These are phyloP conservation scores for Dromiciops gliroides DNA, from an alignment of 2,113 vertebrate species.

Conservation along the genomic window DNA sequence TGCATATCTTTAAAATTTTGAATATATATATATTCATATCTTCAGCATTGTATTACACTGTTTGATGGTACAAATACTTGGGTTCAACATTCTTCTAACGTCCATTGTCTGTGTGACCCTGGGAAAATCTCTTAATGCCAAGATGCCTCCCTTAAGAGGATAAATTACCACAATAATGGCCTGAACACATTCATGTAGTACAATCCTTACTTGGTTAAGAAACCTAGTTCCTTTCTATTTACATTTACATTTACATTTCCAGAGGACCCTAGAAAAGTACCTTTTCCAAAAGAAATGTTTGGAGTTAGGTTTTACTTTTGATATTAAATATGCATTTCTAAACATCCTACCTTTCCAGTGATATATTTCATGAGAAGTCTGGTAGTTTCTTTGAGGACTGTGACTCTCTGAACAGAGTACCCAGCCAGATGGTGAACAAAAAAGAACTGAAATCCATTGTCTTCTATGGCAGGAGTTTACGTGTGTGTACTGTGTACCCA, in stretches of 20 bases:
- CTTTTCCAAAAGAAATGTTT: constrained; percentile 41
- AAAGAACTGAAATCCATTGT: too few species aligned
- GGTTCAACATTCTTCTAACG: too few species aligned
- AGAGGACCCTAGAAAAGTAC: not conserved
- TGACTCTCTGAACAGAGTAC: constrained; percentile 4
- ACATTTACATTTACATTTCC: not conserved
- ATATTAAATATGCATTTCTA: not conserved
- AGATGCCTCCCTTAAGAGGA: too few species aligned
- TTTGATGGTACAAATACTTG: too few species aligned
- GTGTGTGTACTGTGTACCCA: too few species aligned
- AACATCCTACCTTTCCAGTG: not conserved
- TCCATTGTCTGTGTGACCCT: too few species aligned
- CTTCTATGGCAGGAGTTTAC: too few species aligned
- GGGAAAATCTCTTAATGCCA: too few species aligned
- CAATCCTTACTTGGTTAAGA: constrained; percentile 11
- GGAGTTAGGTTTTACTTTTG: not conserved
- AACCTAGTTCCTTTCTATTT: constrained; percentile 7
- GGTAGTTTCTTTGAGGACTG: not conserved
- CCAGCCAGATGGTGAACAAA: not conserved
- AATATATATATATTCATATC: not conserved
- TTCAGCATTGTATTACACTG: not conserved
- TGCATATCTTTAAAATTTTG: not conserved
- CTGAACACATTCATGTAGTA: not conserved
- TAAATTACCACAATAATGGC: too few species aligned
- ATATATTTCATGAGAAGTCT: constrained; percentile 13